A percentile compares a stretch with the other conserved stretches of the same genome.
phyloP scores from a whole-genome alignment of 2,888 invertebrate species.

The Craniophora ligustri region DNA sequence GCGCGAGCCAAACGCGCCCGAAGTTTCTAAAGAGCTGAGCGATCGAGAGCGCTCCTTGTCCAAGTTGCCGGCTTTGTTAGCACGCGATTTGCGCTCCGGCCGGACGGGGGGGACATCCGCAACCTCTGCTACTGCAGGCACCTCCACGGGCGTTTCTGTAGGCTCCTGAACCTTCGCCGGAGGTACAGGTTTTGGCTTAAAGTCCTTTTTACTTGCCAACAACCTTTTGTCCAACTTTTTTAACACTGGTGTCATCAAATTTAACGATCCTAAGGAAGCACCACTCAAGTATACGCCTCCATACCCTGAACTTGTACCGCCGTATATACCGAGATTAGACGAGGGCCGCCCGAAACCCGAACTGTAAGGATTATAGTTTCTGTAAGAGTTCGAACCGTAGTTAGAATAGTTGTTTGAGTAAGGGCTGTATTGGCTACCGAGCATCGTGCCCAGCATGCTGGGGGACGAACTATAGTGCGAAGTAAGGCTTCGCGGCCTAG shows the following conservation, averaged over 20 bases:
- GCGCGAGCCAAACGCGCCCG: slow-evolving; percentile 79
- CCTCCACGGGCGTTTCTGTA: slow-evolving; percentile 39
- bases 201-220: slow-evolving; percentile 84
- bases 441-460: slow-evolving; percentile 80
- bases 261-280: slow-evolving; percentile 87
- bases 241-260: slow-evolving; percentile 87
- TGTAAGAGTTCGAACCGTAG: slow-evolving; percentile 76
- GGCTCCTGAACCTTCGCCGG: slow-evolving; percentile 71
- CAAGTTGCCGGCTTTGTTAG: slow-evolving; percentile 65
- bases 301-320: slow-evolving; percentile 90
- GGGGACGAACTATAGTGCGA: slow-evolving; percentile 82
- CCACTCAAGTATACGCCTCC: slow-evolving; percentile 91
- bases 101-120: slow-evolving; percentile 68
- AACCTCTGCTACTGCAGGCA: slow-evolving; percentile 35
- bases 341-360: slow-evolving; percentile 78
- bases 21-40: slow-evolving; percentile 74
- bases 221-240: slow-evolving; percentile 85
- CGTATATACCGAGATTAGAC: slow-evolving; percentile 86
- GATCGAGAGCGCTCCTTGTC: slow-evolving; percentile 83
- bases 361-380: slow-evolving; percentile 84
- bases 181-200: slow-evolving; percentile 81
- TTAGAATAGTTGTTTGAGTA: slow-evolving; percentile 78
- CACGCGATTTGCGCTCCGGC: slow-evolving; percentile 76
- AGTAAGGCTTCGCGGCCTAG: slow-evolving; percentile 81
- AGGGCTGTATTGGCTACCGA: slow-evolving; percentile 77